Percentiles rank a stretch among this genome's conserved stretches.
These are phyloP conservation scores for Ephydatia muelleri DNA, from an alignment of 37 sponge, comb jelly and placozoan genomes.

Conservation along the genomic window DNA sequence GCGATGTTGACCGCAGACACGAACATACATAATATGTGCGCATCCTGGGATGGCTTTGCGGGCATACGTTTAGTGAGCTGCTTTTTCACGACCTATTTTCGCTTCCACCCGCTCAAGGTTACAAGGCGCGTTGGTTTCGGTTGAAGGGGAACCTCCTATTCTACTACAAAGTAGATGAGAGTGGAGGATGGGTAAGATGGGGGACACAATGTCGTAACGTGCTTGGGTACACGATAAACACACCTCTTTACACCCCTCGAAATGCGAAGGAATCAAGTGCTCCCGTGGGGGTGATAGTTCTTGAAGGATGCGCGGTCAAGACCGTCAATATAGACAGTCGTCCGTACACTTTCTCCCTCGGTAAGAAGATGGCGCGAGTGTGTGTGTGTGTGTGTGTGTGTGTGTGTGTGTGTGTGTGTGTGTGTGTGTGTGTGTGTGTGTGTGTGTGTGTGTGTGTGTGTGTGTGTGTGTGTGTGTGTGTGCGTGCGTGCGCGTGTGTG, in stretches of 20 bases:
- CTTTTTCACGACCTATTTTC: neutral
- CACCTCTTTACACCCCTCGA: neutral
- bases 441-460: too few relatives aligned
- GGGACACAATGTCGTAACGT: neutral
- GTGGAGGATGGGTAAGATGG: constrained; percentile 51
- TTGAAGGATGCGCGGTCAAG: constrained; percentile 48
- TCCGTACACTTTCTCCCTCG: constrained; percentile 49
- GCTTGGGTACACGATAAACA: neutral
- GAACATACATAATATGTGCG: neutral
- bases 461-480: too few relatives aligned
- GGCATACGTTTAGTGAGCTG: too few relatives aligned
- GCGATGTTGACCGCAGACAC: neutral
- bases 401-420: too few relatives aligned
- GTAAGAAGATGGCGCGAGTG: constrained; percentile 1
- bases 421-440: too few relatives aligned
- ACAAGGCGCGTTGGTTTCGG: constrained; percentile 79
- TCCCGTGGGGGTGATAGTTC: constrained; percentile 60
- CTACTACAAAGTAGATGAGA: constrained; percentile 76
- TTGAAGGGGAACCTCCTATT: constrained; percentile 84
- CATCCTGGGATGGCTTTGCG: neutral
- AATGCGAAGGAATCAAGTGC: constrained; percentile 10
- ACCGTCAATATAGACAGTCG: constrained; percentile 24
- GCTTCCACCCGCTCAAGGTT: constrained; percentile 40
- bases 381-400: too few relatives aligned
- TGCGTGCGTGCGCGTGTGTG: too few relatives aligned